Base-by-base conservation (phyloP, 2,797 vertebrate genomes). In the Nasua narica region DNA sequence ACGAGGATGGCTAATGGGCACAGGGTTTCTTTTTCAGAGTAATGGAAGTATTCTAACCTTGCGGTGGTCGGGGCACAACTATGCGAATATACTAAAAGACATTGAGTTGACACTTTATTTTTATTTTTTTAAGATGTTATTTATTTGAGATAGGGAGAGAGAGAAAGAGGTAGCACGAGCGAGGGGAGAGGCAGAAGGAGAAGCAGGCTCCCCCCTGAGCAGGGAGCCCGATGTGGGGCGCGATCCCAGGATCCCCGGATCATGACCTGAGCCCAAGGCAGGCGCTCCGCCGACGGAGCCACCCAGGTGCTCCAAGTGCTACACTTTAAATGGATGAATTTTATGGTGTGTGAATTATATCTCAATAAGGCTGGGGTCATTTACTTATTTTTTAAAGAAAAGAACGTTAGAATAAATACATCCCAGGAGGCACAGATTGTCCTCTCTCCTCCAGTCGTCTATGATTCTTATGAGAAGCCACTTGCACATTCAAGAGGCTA, bases 401-500 rank as follows among this genome's bases (percentile, higher is more conserved):
- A 21, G 18, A 15, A 16, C 32, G 15, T 67, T 67, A 21, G 65
- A 43, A 23, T 50, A 43, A 81, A 50, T 50, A 29, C 29, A 46
- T 14, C 5, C 54, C 9, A 9, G 60, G 23, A 79, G 29, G 16
- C 21, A 5, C 27, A 67, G 43, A 35, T 7, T 69, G 16, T 46
- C 2, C 1, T 16, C 0, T 12, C 27, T 78, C 52, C 60, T 40
- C 15, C 3, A 35, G 5, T 43, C 19, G 48, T 18, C 0, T 1
- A 0, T 23, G 46, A 54, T 29, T 21, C 37, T 25, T 5, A 8
- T 29, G 52, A 40, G 40, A 23, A 23, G 25, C 37, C 27, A 15
- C 16, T 7, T n/a, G 50, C 4, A 60, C 8, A 76, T 70, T 78
- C 5, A 29, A 5, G 37, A 40, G 6, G 2, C 8, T 1, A 0